Conservation (phyloP, 2,888 invertebrate genomes). For the Cloeon dipterum region DNA sequence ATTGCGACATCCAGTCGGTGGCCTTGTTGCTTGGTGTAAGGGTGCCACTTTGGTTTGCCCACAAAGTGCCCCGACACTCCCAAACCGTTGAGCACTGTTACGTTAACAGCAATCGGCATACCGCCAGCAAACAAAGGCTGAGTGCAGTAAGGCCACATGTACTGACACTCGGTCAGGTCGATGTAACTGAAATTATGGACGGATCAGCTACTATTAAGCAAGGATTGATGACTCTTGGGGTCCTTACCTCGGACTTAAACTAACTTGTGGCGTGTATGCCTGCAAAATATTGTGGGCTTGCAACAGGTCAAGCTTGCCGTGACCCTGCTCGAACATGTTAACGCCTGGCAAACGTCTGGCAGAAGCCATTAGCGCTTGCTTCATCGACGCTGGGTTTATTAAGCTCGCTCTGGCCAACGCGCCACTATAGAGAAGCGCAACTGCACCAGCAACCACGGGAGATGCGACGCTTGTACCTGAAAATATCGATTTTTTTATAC, state of each 20-base stretch:
- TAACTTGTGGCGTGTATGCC: constrained; percentile 43
- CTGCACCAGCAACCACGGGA: constrained; percentile 89
- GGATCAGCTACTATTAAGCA: not conserved
- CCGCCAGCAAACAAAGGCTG: constrained; percentile 78
- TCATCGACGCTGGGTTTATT: constrained; percentile 82
- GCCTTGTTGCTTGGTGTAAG: constrained; percentile 61
- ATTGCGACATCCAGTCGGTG: constrained; percentile 44
- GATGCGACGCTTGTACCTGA: constrained; percentile 85
- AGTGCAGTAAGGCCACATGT: constrained; percentile 98
- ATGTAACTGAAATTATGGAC: constrained; percentile 51
- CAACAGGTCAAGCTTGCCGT: constrained; percentile 77
- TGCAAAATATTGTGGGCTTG: constrained; percentile 49
- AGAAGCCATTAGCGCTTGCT: constrained; percentile 83
- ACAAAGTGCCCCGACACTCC: constrained; percentile 67
- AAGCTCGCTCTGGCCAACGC: constrained; percentile 25
- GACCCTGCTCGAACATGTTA: constrained; percentile 96
- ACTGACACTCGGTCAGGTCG: constrained; percentile 84
- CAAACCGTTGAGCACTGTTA: constrained; percentile 83
- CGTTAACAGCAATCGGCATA: constrained; percentile 74
- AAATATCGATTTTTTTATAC: not conserved
- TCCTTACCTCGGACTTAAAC: constrained; percentile 22
- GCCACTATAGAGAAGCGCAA: constrained; percentile 38
- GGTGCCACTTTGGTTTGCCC: constrained; percentile 61
- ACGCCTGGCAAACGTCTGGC: constrained; percentile 62
- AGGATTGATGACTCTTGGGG: too few relatives aligned